Evolutionary conservation across 1,140 invertebrate species (phyloP).

Genomic region (Brachionus sp.): DNA sequence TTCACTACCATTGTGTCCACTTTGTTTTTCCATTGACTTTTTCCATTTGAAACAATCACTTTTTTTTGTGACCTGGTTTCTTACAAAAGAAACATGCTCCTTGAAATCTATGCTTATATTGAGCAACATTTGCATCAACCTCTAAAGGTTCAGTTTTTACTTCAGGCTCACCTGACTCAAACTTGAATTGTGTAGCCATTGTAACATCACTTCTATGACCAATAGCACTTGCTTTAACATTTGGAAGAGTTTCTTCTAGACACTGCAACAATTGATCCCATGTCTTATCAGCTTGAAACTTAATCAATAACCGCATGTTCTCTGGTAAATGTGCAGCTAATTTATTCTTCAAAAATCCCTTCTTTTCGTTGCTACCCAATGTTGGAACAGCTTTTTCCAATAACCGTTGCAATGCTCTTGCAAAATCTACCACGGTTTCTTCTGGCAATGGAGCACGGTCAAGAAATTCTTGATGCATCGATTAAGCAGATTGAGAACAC

Average conservation of each 20-base stretch:
- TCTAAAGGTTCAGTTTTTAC: background rate
- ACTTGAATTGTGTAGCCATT: background rate
- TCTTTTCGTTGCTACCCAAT: background rate
- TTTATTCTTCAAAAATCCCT: background rate
- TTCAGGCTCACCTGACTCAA: background rate
- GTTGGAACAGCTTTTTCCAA: constrained; percentile 18
- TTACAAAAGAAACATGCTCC: background rate
- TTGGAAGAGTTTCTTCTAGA: background rate
- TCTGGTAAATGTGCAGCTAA: background rate
- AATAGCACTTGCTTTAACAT: background rate
- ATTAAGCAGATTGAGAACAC: constrained; percentile 1
- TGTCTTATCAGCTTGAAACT: background rate
- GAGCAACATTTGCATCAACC: background rate
- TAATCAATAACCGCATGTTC: background rate
- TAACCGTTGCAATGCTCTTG: background rate
- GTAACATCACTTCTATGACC: background rate
- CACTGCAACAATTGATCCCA: background rate
- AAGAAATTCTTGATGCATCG: constrained; percentile 18
- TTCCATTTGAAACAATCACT: background rate
- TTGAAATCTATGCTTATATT: background rate
- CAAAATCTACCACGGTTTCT: constrained; percentile 30
- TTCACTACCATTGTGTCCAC: background rate
- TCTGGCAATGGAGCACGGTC: background rate
- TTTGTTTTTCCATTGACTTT: background rate
- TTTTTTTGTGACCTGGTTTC: background rate